Percentiles rank a stretch among this genome's conserved stretches.
Evolutionary conservation across 2,797 vertebrate genomes (phyloP).

Genomic region (Dicrostonyx torquatus): DNA sequence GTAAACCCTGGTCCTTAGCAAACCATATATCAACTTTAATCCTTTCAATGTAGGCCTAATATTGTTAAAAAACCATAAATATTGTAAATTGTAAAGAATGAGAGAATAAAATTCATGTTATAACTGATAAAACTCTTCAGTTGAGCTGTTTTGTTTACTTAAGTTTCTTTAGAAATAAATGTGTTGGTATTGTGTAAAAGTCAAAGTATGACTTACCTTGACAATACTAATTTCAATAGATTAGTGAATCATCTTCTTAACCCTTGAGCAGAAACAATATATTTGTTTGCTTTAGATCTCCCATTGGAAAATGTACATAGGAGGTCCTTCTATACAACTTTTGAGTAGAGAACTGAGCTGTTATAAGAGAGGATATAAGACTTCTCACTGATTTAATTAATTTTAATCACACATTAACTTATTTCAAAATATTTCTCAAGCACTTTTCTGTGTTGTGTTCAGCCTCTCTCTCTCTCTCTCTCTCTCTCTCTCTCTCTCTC

Average conservation of each 20-base stretch:
- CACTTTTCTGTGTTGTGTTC: background rate
- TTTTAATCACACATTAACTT: constrained; percentile 16
- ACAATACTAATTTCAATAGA: background rate
- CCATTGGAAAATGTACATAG: background rate
- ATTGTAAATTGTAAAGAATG: background rate
- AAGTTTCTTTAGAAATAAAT: background rate
- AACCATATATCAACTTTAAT: background rate
- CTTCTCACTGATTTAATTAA: background rate
- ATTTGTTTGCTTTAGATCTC: background rate
- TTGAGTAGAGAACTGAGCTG: background rate
- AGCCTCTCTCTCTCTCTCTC: background rate
- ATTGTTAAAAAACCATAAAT: background rate
- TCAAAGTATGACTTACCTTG: background rate
- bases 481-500: no score
- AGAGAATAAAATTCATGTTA: background rate
- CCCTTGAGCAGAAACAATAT: background rate
- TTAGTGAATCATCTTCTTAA: background rate
- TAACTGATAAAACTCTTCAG: background rate
- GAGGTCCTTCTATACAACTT: background rate
- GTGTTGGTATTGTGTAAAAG: background rate
- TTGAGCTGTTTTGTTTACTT: background rate
- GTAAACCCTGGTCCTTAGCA: background rate
- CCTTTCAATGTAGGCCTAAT: background rate
- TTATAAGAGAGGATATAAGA: background rate
- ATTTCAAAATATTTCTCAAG: constrained; percentile 51